Evolutionary conservation across 53 echinoderm and acorn worm genomes (phyloP), one percentile per base, ranked within the genome.

Genomic region (Crossaster papposus): DNA sequence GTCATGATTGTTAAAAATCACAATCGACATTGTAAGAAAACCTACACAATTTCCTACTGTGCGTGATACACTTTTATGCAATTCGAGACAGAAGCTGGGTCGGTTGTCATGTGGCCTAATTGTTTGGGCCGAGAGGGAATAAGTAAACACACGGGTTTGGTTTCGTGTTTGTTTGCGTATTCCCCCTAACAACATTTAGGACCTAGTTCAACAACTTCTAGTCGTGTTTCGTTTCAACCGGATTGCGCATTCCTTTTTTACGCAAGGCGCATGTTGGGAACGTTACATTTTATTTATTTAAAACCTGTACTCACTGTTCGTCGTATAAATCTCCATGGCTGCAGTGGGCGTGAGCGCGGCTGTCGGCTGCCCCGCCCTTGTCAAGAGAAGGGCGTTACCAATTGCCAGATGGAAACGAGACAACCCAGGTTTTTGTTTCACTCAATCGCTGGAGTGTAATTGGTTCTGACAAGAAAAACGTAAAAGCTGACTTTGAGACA

Each of bases 111-210:
- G 50, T 22, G 32, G 51, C 85, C 2, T n/a, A n/a, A n/a, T n/a
- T 85, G 85, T 85, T 44, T 72, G 35, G 85, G 85, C 53, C 85
- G 32, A 31, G 72, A 11, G 78, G 28, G 54, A 85, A n/a, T 72
- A 52, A 85, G 73, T 85, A 85, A 85, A 85, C 85, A 85, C 51
- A 20, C 30, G 85, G 34, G 53, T 85, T 22, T 51, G 37, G 54
- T 85, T 51, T 17, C 85, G n/a, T n/a, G n/a, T 17, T 6, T 38
- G 22, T 37, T 44, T 35, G 6, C 0, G 18, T 28, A 79, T 30
- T 54, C 28, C 12, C 29, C 31, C 13, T 29, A 44, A 44, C 44
- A 44, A 44, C 75, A 44, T 44, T 44, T 44, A n/a, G n/a, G n/a
- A n/a, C n/a, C n/a, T 44, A 44, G 44, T 44, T 9, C 44, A 44